A percentile compares a stretch with the other conserved stretches of the same genome.
These are phyloP conservation scores for Percopsis transmontana DNA, from an alignment of 2,113 vertebrate genomes.

Conservation along the genomic window DNA sequence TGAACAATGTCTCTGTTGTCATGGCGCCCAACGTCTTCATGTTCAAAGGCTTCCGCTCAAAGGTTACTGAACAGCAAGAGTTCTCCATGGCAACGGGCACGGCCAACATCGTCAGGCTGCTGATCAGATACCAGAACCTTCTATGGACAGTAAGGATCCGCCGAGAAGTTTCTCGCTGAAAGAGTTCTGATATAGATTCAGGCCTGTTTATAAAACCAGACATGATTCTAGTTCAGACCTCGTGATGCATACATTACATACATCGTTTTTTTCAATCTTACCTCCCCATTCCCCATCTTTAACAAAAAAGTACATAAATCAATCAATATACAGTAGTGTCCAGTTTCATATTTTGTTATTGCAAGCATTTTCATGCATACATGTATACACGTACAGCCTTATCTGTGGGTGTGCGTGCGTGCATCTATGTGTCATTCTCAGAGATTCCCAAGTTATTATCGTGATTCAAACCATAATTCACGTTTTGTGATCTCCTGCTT, in stretches of 20 bases:
- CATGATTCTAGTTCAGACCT: neutral
- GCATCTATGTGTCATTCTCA: no score
- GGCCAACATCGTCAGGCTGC: slow-evolving; percentile 86
- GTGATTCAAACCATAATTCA: no score
- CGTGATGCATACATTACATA: neutral
- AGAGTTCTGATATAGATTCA: no score
- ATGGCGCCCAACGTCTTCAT: slow-evolving; percentile 99
- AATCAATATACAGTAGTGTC: no score
- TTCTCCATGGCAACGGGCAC: slow-evolving; percentile 90
- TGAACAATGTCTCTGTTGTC: slow-evolving; percentile 94
- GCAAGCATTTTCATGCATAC: no score
- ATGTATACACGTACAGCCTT: no score
- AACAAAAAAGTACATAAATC: no score
- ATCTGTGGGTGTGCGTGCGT: no score
- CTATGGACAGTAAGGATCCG: slow-evolving; percentile 88
- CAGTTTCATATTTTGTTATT: no score
- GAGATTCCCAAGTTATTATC: no score
- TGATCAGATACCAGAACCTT: slow-evolving; percentile 91
- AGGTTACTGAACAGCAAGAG: slow-evolving; percentile 85
- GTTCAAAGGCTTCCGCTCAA: slow-evolving; percentile 83
- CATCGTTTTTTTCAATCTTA: neutral
- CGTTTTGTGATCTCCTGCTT: no score
- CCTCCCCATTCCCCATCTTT: neutral
- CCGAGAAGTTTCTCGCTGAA: neutral
- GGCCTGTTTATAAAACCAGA: neutral